Evolutionary conservation across 2,888 invertebrate genomes (phyloP).

Genomic region (Acleris literana): DNA sequence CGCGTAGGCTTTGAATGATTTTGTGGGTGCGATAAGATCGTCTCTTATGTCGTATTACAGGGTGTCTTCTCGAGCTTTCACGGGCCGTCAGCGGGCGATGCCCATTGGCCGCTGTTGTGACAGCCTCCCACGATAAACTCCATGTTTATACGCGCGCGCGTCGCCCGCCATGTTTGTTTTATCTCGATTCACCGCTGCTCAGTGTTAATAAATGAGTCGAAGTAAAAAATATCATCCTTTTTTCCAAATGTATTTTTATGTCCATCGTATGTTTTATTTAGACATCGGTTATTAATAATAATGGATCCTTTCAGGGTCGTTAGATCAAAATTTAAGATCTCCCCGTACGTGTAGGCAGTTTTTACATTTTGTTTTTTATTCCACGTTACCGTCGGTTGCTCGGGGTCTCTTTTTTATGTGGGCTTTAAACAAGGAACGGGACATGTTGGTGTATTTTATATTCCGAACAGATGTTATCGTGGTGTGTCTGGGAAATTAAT

Average conservation of each 20-base stretch:
- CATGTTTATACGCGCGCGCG: slow-evolving; percentile 78
- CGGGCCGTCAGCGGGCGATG: slow-evolving; percentile 68
- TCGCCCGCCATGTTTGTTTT: slow-evolving; percentile 82
- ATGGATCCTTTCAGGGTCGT: slow-evolving; percentile 74
- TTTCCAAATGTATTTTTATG: slow-evolving; percentile 70
- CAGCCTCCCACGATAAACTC: slow-evolving; percentile 82
- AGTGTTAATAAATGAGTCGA: slow-evolving; percentile 81
- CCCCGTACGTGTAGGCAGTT: slow-evolving; percentile 65
- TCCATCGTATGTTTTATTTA: slow-evolving; percentile 76
- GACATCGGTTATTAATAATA: slow-evolving; percentile 82
- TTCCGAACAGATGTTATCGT: slow-evolving; percentile 81
- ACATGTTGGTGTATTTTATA: slow-evolving; percentile 74
- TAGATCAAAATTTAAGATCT: slow-evolving; percentile 79
- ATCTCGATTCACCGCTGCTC: slow-evolving; percentile 77
- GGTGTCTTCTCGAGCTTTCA: slow-evolving; percentile 77
- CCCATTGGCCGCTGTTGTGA: slow-evolving; percentile 78
- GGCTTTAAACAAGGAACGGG: slow-evolving; percentile 67
- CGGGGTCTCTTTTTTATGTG: slow-evolving; percentile 74
- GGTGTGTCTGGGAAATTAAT: slow-evolving; percentile 74
- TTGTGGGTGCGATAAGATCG: slow-evolving; percentile 63
- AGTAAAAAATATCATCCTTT: slow-evolving; percentile 65
- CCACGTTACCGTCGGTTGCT: slow-evolving; percentile 58
- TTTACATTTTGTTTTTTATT: slow-evolving; percentile 65
- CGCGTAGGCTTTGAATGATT: slow-evolving; percentile 74
- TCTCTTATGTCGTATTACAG: slow-evolving; percentile 65